These are phyloP conservation scores for Megastigmus dorsalis DNA, from an alignment of 2,888 invertebrate species.

Conservation along the genomic window DNA sequence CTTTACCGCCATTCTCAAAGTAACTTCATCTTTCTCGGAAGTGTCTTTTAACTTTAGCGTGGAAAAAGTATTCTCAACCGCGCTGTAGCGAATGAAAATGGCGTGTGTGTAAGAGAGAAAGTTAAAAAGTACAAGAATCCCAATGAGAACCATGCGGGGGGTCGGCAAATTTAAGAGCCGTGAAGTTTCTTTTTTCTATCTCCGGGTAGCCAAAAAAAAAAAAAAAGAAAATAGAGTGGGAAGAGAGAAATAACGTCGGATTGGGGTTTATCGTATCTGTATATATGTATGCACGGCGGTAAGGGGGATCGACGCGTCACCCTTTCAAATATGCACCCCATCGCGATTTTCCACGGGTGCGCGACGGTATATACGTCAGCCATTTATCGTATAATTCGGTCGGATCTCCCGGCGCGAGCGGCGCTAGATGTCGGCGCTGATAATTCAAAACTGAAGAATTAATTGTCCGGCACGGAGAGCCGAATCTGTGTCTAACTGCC, in stretches of 20 bases:
- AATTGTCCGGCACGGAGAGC: slow-evolving; percentile 65
- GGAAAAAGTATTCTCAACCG: slow-evolving; percentile 7
- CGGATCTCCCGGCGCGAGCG: slow-evolving; percentile 20
- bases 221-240: neutral
- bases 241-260: neutral
- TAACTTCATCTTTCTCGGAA: slow-evolving; percentile 12
- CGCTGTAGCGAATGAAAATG: neutral
- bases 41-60: too few relatives aligned
- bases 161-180: neutral
- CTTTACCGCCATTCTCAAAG: slow-evolving; percentile 10
- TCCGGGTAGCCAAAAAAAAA: neutral
- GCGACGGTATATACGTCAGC: slow-evolving; percentile 57
- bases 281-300: neutral
- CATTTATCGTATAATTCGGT: slow-evolving; percentile 24
- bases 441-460: slow-evolving; percentile 67
- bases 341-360: slow-evolving; percentile 63
- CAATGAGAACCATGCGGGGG: neutral
- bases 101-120: neutral
- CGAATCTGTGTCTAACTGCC: slow-evolving; percentile 61
- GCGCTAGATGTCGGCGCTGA: slow-evolving; percentile 59
- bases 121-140: neutral
- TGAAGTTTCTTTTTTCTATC: neutral
- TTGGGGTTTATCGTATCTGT: neutral
- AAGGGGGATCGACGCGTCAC: neutral
- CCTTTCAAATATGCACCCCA: slow-evolving; percentile 57